Evolutionary conservation across 2,888 invertebrate genomes (phyloP), one percentile per base, ranked within the genome.

Genomic region (Pseudococcus jackbeardsleyi): DNA sequence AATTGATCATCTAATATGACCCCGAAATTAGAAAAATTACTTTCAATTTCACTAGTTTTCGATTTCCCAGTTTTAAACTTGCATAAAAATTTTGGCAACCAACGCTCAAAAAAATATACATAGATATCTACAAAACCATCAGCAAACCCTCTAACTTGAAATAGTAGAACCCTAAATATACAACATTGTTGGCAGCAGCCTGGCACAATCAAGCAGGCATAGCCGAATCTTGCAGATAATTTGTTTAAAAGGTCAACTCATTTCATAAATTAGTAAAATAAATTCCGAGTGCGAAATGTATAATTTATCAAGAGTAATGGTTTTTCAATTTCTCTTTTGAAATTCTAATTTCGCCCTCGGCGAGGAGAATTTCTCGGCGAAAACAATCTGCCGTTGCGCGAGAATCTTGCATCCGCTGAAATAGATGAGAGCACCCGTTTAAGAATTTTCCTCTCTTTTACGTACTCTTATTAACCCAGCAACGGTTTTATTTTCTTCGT

Each of bases 261-360:
- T 77, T 77, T 77, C 77, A 77, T 77, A 77, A 77, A 77, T 77
- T 77, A 77, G 77, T 42, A 42, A 77, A 77, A 77, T 77, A 77
- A 77, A 77, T 77, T 77, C 77, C 39, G n/a, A 77, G 77, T 39
- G 77, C 42, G 77, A 77, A 77, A 77, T 77, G 77, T 77, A 77
- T 77, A 77, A 77, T 77, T 77, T 77, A 77, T 77, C 77, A 42
- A 77, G 77, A 42, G 33, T 77, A 77, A 77, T 77, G 77, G 77
- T 77, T 77, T 77, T 77, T 77, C 77, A 77, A 77, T 77, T 77
- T 77, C 77, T 77, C 42, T 77, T 77, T 77, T 77, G 77, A 77
- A 77, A 77, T 77, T 77, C 77, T 77, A 77, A 77, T 77, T 77
- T 77, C 17, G 19, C n/a, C 54, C 54, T 12, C 54, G n/a, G 54